Evolutionary conservation across 2,888 invertebrate genomes (phyloP).

Genomic region (Ctenicera cuprea): DNA sequence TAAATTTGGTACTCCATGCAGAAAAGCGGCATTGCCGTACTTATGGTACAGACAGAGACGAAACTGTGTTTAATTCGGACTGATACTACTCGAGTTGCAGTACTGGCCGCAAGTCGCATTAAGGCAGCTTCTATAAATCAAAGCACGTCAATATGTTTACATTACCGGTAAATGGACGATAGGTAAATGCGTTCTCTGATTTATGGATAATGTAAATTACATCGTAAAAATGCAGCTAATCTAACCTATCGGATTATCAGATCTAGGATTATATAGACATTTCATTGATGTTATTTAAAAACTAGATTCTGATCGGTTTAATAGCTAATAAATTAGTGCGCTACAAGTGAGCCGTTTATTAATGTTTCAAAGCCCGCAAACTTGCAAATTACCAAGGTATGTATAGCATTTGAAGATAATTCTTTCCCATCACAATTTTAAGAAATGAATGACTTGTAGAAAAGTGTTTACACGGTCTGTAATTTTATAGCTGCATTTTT

Average conservation of each 20-base stretch:
- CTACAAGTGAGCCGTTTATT: too few species aligned
- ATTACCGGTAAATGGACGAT: conserved; percentile 68
- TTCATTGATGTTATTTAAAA: conserved; percentile 13
- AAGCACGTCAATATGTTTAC: conserved; percentile 68
- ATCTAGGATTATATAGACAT: conserved; percentile 7
- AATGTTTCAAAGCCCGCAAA: too few species aligned
- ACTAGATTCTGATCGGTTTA: not conserved
- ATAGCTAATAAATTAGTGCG: too few species aligned
- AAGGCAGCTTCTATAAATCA: conserved; percentile 66
- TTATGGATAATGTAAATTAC: conserved; percentile 67
- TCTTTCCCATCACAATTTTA: too few species aligned
- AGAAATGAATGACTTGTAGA: too few species aligned
- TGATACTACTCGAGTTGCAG: conserved; percentile 46
- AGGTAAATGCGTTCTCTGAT: conserved; percentile 64
- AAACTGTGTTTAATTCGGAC: conserved; percentile 28
- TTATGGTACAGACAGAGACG: conserved; percentile 25
- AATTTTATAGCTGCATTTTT: too few species aligned
- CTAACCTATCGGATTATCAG: conserved; percentile 51
- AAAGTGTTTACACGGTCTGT: too few species aligned
- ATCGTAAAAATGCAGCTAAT: conserved; percentile 65
- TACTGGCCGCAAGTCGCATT: conserved; percentile 61
- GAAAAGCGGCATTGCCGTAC: not conserved
- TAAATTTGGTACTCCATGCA: conserved; percentile 14
- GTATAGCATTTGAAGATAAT: too few species aligned
- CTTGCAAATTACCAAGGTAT: too few species aligned